Base-by-base conservation (phyloP, 2,797 vertebrate species). In the Notolabrus celidotus region DNA sequence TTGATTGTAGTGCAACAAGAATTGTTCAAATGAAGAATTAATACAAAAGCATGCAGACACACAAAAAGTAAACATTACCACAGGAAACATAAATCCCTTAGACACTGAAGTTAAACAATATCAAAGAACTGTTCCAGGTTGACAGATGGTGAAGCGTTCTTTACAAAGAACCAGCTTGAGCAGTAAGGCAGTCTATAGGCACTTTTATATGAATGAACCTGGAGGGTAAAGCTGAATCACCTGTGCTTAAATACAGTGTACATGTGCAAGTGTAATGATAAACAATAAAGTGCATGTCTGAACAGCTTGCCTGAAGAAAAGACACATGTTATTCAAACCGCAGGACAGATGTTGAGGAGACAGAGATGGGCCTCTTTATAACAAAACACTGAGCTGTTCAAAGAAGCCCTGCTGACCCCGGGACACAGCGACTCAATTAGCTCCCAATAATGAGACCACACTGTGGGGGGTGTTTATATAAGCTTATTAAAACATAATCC, bases 401-500 rank as follows among this genome's bases (percentile, higher is more conserved):
- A 90, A 91, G 85, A 80, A 72, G 71, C 76, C 77, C 68, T 4
- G 55, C 81, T 84, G 84, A 91, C 86, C 87, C 71, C 25, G 14
- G 79, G 82, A 86, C 84, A 78, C 70, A 85, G 71, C 15, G 33
- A 88, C 87, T 91, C 86, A 88, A 91, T 92, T 91, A 89, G 77
- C 83, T 82, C 74, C 84, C 77, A 82, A 67, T 90, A 91, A 93
- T 85, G 87, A 90, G 87, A 74, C 63, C 17, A 29, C 79, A 22
- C 86, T 38, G 80, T 77, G 80, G 86, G 87, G 89, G 87, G 87
- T 79, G 82, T 89, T 90, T 90, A 84, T 82, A 84, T 92, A 89
- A 93, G 85, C 89, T 91, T 91, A 91, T 93, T 93, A 91, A 89
- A 91, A 86, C 83, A 88, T 91, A 91, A 92, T 90, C 92, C 88